These are phyloP conservation scores for Platorchestia sp. DNA, from an alignment of 1,140 invertebrate genomes.

Conservation along the genomic window DNA sequence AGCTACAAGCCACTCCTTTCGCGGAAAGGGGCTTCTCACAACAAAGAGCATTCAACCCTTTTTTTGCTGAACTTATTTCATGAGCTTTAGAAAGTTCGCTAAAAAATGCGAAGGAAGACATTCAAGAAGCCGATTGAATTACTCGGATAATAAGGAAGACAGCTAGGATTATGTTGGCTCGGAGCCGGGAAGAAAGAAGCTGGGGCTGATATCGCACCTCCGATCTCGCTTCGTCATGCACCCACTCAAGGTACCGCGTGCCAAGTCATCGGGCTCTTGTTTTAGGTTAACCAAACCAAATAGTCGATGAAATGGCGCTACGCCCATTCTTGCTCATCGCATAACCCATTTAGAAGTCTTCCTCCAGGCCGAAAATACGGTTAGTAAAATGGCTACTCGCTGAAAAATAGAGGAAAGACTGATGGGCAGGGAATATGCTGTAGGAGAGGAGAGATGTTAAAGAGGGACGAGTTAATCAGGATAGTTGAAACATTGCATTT, in stretches of 20 bases:
- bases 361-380: background rate
- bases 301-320: conserved; percentile 38
- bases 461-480: background rate
- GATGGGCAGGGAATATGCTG: background rate
- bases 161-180: background rate
- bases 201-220: background rate
- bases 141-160: background rate
- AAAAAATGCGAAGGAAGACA: background rate
- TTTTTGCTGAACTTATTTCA: background rate
- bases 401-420: background rate
- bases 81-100: background rate
- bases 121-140: conserved; percentile 8
- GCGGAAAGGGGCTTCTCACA: background rate
- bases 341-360: conserved; percentile 36
- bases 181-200: background rate
- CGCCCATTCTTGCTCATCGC: background rate
- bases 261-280: conserved; percentile 32
- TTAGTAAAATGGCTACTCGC: background rate
- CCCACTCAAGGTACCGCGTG: background rate
- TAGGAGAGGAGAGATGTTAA: background rate
- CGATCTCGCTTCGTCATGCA: background rate
- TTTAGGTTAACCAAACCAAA: conserved; percentile 41
- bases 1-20: background rate
- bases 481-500: background rate
- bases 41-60: background rate